Base-by-base conservation (phyloP, 2,113 vertebrate species). In the Anas platyrhynchos region DNA sequence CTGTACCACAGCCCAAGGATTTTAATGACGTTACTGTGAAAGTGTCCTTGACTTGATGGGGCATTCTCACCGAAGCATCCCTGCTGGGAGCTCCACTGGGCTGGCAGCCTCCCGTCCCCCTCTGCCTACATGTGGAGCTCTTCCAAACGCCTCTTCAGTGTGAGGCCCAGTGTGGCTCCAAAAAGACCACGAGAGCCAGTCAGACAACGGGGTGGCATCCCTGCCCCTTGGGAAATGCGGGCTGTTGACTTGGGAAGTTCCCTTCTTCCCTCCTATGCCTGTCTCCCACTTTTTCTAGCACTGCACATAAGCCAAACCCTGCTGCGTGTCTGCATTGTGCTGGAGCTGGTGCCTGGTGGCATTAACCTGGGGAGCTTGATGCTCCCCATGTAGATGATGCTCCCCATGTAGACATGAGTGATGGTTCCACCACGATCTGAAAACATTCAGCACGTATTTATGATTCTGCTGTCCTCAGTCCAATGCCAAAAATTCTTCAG, bases 131-230 rank as follows among this genome's bases (percentile, higher is more conserved):
- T 4, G 16, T 34, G 23, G 29, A 76, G 13, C 34, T 48, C 11
- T 59, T 80, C 74, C 50, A 18, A 29, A 1, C 38, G n/a, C 8
- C 44, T 8, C 43, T 82, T 67, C 76, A 66, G 20, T 34, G 12
- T 10, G 23, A 71, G 63, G n/a, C 46, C 46, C 44, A 0, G 0
- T 56, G 48, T 1, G 0, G 20, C 59, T 86, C n/a, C 46, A 76
- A 46, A 86, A 93, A 61, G 9, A 31, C 38, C 62, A 34, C 0
- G 5, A n/a, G 25, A 62, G 9, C 26, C 27, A 10, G 18, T 72
- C n/a, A 13, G 48, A 7, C 34, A 18, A 52, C 3, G 13, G 43
- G 34, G 14, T 32, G 29, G 20, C 13, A 25, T 26, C 26, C 22
- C 17, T 36, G 25, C 7, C 67, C n/a, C 54, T 80, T 43, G 25